Evolutionary conservation across 2,888 invertebrate genomes (phyloP), one percentile per base, ranked within the genome.

Genomic region (Zaprionus lineosus): DNA sequence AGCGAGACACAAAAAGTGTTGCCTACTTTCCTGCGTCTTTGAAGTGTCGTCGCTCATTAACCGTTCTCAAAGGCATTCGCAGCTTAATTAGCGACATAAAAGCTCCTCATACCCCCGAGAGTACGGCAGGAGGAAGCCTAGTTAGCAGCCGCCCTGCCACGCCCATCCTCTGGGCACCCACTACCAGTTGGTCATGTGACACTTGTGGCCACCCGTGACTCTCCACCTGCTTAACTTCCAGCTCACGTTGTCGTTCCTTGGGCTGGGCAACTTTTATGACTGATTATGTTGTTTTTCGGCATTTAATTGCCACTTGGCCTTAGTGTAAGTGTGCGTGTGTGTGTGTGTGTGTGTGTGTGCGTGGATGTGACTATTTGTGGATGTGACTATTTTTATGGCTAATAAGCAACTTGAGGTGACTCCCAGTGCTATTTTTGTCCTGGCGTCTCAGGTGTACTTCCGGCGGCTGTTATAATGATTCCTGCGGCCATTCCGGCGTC

Each of bases 341-440:
- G n/a, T n/a, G n/a, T n/a, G n/a, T 48, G n/a, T n/a, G n/a, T n/a
- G n/a, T n/a, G n/a, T n/a, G n/a, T n/a, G n/a, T n/a, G n/a, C 62
- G 53, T 50, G 69, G 65, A 74, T 77, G 72, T 83, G 79, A 83
- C 79, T 75, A 79, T 69, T 48, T 65, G 53, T 50, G 69, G 65
- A 74, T 77, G 72, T 83, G 79, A 83, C 79, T 75, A 79, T 69
- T 77, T 83, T 83, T 79, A 83, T 77, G 76, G 81, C 57, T 77
- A 77, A 83, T 77, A 72, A 83, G 84, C 76, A 64, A 60, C 65
- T 77, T 63, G 68, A 58, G 64, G 53, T 60, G 55, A 61, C 57
- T 73, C 77, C 58, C 46, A 43, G 39, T 53, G 14, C 59, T 37
- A 41, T 57, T 63, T 34, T 12, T n/a, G 24, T 8, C 1, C n/a